These are phyloP conservation scores for Drosophila ezoana DNA, from an alignment of 2,888 invertebrate genomes.

Conservation along the genomic window DNA sequence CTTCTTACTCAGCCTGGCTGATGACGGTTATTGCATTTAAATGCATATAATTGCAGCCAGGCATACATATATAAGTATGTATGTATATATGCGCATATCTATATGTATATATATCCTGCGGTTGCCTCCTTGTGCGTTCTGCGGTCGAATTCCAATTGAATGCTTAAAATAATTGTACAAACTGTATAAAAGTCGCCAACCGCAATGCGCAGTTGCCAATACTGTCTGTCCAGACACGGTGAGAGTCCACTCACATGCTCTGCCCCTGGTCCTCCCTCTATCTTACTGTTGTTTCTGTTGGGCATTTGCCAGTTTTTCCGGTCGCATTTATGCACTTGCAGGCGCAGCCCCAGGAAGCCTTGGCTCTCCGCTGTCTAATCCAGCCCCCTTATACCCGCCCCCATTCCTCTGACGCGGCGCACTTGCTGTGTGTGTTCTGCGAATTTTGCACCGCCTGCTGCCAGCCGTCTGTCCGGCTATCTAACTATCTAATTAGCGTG, in stretches of 20 bases:
- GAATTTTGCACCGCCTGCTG: constrained; percentile 39
- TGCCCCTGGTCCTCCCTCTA: constrained; percentile 3
- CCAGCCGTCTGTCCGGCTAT: constrained; percentile 40
- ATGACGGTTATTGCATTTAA: constrained; percentile 81
- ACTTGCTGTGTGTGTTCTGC: constrained; percentile 36
- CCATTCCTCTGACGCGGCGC: neutral
- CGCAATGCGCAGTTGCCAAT: constrained; percentile 76
- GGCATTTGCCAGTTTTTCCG: constrained; percentile 78
- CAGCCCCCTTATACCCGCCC: constrained; percentile 1
- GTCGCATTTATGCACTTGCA: constrained; percentile 45
- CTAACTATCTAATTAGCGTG: constrained; percentile 67
- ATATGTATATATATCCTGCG: constrained; percentile 6
- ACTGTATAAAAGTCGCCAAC: constrained; percentile 64
- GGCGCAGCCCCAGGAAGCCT: constrained; percentile 29
- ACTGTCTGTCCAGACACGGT: constrained; percentile 14
- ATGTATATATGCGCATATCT: too few species aligned
- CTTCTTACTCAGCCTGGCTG: constrained; percentile 46
- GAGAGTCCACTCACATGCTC: neutral
- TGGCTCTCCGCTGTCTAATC: constrained; percentile 13
- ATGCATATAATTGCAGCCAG: constrained; percentile 73
- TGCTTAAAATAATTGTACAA: constrained; percentile 77
- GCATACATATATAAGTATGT: constrained; percentile 48
- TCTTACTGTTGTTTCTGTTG: constrained; percentile 14
- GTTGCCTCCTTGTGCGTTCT: constrained; percentile 48
- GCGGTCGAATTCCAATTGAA: constrained; percentile 80